Base-by-base conservation (phyloP, 1,140 invertebrate species). In the Sesamia nonagrioides region DNA sequence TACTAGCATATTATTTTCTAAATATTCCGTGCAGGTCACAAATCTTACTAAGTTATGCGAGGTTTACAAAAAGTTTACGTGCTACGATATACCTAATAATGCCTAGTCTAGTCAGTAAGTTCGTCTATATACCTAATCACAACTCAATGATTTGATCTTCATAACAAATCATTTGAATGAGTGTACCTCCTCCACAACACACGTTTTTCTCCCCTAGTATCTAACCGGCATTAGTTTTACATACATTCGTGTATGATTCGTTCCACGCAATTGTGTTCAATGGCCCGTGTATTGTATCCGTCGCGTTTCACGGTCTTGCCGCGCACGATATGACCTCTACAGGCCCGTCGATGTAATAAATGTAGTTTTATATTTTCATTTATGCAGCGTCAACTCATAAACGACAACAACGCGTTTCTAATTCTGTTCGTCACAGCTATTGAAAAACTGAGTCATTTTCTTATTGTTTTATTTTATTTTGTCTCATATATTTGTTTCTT, bases 341-440 rank as follows among this genome's bases (percentile, higher is more conserved):
- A 13, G 40, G 5, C 6, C 40, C 58, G 42, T 40, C 71, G 35
- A 52, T 63, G 73, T 75, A 75, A 75, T 75, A 75, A 75, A 75
- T 21, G 4, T 63, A 17, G 63, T 50, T 75, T 75, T 75, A 75
- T 75, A 58, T 63, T 74, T 27, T 50, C 73, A 48, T 63, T 75
- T 61, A 75, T 63, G 58, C 73, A 61, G n/a, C 73, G 50, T 27
- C 58, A 42, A 42, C 73, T 75, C 73, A 45, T 75, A 45, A 75
- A 75, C 58, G n/a, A 33, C 21, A 27, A 27, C n/a, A 13, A 69
- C 18, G 33, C 66, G 42, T 18, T 18, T 66, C 61, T 15, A 69
- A 69, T 69, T 48, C 18, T 35, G 0, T 74, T 74, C 15, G 73
- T 75, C 58, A 63, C 15, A 50, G 40, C 61, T 61, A 75, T 75